Evolutionary conservation across 2,888 invertebrate genomes (phyloP).

Genomic region (Morpho helenor): DNA sequence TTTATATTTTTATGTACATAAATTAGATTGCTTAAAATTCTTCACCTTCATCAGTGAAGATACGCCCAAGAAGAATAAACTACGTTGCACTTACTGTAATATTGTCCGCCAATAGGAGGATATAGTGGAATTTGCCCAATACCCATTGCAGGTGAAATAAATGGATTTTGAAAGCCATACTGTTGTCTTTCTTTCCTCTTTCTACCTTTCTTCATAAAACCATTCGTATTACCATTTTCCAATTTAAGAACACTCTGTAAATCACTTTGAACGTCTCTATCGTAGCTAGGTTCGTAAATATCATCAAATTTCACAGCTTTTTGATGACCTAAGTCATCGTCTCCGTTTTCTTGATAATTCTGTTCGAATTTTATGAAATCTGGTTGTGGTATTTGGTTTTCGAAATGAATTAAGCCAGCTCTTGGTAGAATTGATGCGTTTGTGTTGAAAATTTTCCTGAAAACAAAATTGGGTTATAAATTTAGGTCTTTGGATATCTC

Average conservation of each 20-base stretch:
- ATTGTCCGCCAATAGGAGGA: conserved; percentile 24
- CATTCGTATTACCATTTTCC: conserved; percentile 17
- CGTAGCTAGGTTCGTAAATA: background rate
- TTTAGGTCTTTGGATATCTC: no score
- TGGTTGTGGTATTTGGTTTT: conserved; percentile 8
- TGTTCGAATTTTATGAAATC: conserved; percentile 5
- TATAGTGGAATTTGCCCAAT: conserved; percentile 16
- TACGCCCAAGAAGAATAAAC: no score
- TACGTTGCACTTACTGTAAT: conserved; percentile 30
- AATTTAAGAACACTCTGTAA: conserved; percentile 16
- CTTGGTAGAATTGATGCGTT: conserved; percentile 26
- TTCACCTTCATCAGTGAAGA: no score
- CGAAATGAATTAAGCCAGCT: conserved; percentile 29
- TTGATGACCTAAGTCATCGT: background rate
- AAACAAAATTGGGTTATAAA: conserved; percentile 17
- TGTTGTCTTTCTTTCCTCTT: conserved; percentile 32
- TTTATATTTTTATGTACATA: no score
- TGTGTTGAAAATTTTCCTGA: conserved; percentile 33
- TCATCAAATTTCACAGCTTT: conserved; percentile 3
- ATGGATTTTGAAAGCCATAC: conserved; percentile 29
- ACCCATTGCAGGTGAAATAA: conserved; percentile 14
- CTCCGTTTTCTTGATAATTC: background rate
- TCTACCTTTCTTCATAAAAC: conserved; percentile 30
- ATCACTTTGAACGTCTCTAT: background rate
- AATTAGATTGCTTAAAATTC: no score